Conservation (phyloP, 2,113 vertebrate species). For the Cephalopterus ornatus region DNA sequence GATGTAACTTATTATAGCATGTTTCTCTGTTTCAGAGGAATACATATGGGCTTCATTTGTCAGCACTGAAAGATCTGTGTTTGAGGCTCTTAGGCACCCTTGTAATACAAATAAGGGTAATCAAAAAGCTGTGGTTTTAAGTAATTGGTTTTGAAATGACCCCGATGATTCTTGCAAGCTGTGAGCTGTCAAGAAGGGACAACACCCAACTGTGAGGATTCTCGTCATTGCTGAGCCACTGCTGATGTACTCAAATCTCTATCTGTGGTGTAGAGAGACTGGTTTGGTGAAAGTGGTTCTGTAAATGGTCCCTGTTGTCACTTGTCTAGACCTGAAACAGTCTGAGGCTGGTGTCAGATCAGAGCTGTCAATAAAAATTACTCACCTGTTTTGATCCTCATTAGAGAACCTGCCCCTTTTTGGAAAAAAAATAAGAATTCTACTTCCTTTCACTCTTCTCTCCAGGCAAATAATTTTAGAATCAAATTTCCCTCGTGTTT, state of each 20-base stretch:
- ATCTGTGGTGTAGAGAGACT: neutral
- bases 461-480: neutral
- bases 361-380: slow-evolving; percentile 17
- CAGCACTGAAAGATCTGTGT: neutral
- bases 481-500: neutral
- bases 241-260: neutral
- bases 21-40: neutral
- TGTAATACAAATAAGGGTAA: slow-evolving; percentile 2
- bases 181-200: neutral
- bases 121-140: neutral
- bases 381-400: neutral
- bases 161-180: neutral
- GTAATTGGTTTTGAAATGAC: neutral
- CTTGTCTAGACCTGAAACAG: neutral
- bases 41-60: neutral
- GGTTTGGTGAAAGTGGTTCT: neutral
- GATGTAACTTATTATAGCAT: neutral
- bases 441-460: neutral
- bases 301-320: neutral
- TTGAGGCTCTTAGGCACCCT: neutral
- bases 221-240: neutral
- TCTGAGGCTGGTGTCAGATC: neutral
- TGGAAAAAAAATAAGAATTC: neutral
- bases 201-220: neutral
- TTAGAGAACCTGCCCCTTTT: neutral